Evolutionary conservation across 1,140 invertebrate genomes (phyloP), one percentile per base, ranked within the genome.

Genomic region (Rhynchophorus ferrugineus): DNA sequence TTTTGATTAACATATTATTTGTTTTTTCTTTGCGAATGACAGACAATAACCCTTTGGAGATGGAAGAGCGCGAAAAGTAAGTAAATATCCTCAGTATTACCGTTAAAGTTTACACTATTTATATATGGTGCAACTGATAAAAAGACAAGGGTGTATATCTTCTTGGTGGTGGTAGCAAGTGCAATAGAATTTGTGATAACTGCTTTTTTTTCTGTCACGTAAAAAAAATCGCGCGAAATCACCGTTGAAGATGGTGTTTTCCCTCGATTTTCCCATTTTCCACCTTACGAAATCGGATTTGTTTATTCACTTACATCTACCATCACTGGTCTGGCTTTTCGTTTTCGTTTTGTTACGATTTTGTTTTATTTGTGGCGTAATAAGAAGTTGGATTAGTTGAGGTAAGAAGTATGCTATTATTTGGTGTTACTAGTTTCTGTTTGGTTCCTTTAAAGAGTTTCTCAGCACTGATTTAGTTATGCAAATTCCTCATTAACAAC

Each of bases 31-130:
- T 68, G 71, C 71, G 73, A 71, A 60, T 59, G 1, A 70, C 74
- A 86, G 84, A 85, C 75, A 85, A 82, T 80, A 85, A 78, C 71
- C 80, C 83, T 56, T 78, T 85, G 70, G 80, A 85, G 68, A 73
- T 87, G 74, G 84, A 87, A 71, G 84, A 87, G 74, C 77, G 85
- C 66, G 83, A 89, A 74, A 87, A 87, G 85, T 89, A 84, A 89
- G 84, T 69, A 57, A 49, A 16, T 57, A 41, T 3, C 37, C 21
- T 35, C n/a, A 19, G 22, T 3, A 22, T 17, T 1, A 35, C 34
- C 6, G 33, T 3, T 17, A 29, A 50, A 20, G 46, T 38, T 36
- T 41, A 33, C 41, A 41, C 20, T 47, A 22, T 55, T 24, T 34
- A 34, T 50, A 46, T 33, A 56, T 17, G 45, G 49, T 46, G 48